phyloP scores from a whole-genome alignment of 2,888 invertebrate genomes.

The Machimus atricapillus region DNA sequence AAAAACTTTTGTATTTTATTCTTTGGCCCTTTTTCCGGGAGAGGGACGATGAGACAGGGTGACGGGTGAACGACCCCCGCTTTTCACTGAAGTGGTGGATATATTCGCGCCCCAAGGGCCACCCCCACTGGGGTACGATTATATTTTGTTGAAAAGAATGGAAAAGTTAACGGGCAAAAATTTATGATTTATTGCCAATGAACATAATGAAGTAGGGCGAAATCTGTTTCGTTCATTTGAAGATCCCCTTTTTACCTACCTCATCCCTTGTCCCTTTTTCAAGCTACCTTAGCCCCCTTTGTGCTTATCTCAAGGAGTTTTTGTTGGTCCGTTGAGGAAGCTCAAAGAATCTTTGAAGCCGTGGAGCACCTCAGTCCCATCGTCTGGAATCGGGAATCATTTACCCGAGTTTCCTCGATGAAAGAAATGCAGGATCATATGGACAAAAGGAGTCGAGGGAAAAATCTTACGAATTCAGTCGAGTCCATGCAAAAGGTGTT shows the following conservation, averaged over 20 bases:
- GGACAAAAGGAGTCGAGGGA: neutral
- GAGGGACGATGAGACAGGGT: neutral
- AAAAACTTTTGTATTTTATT: neutral
- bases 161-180: constrained; percentile 33
- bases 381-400: neutral
- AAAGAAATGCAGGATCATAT: neutral
- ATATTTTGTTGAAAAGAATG: neutral
- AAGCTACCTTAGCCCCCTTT: neutral
- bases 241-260: neutral
- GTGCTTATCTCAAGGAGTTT: neutral
- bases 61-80: neutral
- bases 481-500: neutral
- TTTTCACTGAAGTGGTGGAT: neutral
- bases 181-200: constrained; percentile 47
- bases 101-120: neutral
- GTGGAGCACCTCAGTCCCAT: neutral
- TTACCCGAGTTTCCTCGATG: neutral
- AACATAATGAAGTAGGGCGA: constrained; percentile 46
- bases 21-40: neutral
- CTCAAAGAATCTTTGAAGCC: neutral
- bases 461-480: neutral
- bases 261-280: neutral
- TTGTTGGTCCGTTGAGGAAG: neutral
- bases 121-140: neutral
- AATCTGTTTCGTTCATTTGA: constrained; percentile 44